Evolutionary conservation across 1,140 invertebrate species (phyloP), one percentile per base, ranked within the genome.

Genomic region (Sminthurinus signatus): DNA sequence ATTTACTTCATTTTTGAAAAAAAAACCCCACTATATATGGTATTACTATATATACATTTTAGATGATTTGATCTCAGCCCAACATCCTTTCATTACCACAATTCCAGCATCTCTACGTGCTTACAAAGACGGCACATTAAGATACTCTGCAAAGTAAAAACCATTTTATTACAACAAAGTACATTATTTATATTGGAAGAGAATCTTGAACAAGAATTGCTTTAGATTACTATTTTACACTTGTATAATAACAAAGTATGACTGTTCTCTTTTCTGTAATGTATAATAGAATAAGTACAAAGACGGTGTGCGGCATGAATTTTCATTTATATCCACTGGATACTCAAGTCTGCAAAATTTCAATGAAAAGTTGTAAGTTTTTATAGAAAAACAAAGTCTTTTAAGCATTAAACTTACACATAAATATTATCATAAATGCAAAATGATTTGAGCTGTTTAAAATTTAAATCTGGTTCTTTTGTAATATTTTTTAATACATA

Each of bases 21-120:
- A 42, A 42, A 42, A 12, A 42, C n/a, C 39, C n/a, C 39, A 10
- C n/a, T 19, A 25, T 32, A 17, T 4, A 23, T 8, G n/a, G 3
- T 31, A 8, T 8, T 12, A 43, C 43, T 31, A 10, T 12, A 28
- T 10, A 31, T 14, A 17, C 17, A 31, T 31, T 54, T 27, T 17
- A 8, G 23, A 14, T 54, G 17, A 27, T 59, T 58, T 68, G 69
- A 71, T 65, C 66, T 65, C 51, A 54, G 59, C 12, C 68, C 64
- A 52, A n/a, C 63, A 65, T 39, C 68, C 62, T 19, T 46, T 36
- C 19, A 23, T 72, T 10, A 61, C 71, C 12, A 65, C 71, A 1
- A 58, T 43, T 42, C 69, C 71, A 4, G 69, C 68, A 3, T 66
- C 63, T 12, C 51, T 72, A 17, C 14, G 71, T 42, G 62, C 71